Evolutionary conservation across 2,113 vertebrate species (phyloP).

Genomic region (Ibidorhyncha struthersii): DNA sequence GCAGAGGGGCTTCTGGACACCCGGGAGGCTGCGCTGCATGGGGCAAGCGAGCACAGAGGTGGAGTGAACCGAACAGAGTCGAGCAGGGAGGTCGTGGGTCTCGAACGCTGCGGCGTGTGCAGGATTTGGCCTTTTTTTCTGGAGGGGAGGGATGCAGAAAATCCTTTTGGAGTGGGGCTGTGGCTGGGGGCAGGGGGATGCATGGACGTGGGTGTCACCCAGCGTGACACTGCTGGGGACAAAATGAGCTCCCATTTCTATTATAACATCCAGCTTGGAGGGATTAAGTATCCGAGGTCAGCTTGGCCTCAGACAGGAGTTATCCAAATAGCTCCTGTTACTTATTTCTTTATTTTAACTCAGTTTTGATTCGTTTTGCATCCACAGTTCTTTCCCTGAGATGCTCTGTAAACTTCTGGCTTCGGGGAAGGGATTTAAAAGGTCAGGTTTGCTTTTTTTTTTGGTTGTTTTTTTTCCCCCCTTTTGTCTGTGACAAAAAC

Average conservation of each 20-base stretch:
- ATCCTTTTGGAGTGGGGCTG: neutral
- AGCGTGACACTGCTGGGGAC: fast-evolving
- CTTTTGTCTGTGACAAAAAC: neutral
- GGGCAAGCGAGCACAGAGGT: fast-evolving
- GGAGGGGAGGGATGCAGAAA: neutral
- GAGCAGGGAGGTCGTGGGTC: fast-evolving
- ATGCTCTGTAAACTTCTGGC: neutral
- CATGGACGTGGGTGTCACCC: neutral
- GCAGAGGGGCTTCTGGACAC: neutral
- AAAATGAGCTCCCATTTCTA: neutral
- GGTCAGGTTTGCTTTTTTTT: neutral
- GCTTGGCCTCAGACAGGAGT: neutral
- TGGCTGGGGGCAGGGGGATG: neutral
- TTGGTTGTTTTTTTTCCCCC: neutral
- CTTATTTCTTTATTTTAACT: neutral
- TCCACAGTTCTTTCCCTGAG: neutral
- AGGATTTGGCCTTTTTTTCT: neutral
- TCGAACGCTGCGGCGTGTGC: fast-evolving
- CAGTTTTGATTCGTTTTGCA: neutral
- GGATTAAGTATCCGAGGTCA: neutral
- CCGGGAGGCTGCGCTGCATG: fast-evolving
- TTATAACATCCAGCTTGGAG: neutral
- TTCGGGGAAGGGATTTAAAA: neutral
- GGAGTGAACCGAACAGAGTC: fast-evolving
- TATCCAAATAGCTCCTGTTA: neutral